A percentile compares a stretch with the other conserved stretches of the same genome.
phyloP scores from a whole-genome alignment of 35 echinoderm and acorn worm species.

The Hemicentrotus pulcherrimus region DNA sequence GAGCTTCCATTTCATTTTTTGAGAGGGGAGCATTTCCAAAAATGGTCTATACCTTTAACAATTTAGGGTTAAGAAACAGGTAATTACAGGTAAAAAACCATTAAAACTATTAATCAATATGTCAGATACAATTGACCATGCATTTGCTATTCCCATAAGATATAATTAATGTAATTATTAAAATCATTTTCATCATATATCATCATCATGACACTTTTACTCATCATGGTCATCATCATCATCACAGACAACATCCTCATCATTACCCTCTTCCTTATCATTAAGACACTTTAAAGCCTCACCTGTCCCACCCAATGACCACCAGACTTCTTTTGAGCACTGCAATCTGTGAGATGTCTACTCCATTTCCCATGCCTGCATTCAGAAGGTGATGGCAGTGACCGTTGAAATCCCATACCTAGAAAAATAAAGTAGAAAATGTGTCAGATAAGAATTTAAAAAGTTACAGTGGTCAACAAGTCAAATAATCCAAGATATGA shows the following conservation, averaged over 20 bases:
- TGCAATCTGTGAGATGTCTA: conserved; percentile 79
- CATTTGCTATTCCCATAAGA: too few relatives aligned
- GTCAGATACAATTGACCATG: too few relatives aligned
- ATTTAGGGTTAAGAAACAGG: too few relatives aligned
- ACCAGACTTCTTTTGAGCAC: conserved; percentile 77
- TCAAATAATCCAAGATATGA: too few relatives aligned
- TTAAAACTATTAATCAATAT: too few relatives aligned
- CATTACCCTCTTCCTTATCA: background rate
- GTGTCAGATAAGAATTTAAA: background rate
- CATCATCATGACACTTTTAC: background rate
- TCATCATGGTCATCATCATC: background rate
- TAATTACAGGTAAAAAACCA: too few relatives aligned
- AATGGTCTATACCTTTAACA: too few relatives aligned
- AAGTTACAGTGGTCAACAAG: background rate
- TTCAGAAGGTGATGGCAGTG: conserved; percentile 92
- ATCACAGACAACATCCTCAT: background rate
- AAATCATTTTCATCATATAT: background rate
- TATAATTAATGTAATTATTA: too few relatives aligned
- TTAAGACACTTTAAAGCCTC: background rate
- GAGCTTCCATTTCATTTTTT: too few relatives aligned
- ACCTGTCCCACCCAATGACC: conserved; percentile 92
- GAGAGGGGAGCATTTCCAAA: too few relatives aligned
- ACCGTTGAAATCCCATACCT: conserved; percentile 98
- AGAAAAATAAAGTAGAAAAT: background rate
- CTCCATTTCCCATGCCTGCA: conserved; percentile 79